Base-by-base conservation (phyloP, 2,113 vertebrate genomes). In the Mirza zaza region DNA sequence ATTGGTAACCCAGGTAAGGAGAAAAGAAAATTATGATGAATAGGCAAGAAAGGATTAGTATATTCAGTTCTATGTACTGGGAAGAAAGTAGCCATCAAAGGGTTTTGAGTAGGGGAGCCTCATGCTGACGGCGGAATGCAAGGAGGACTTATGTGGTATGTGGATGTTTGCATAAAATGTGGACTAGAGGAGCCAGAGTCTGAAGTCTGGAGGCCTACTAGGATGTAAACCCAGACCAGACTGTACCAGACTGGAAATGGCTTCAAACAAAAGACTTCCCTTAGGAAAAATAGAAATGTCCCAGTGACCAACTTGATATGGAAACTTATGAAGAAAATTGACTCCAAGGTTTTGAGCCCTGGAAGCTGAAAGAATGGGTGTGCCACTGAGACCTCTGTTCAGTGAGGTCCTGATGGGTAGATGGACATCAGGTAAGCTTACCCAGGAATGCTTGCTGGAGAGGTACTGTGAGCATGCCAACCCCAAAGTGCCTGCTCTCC, bases 361-460 rank as follows among this genome's bases (percentile, higher is more conserved):
- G 29, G 57, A 81, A 29, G 13, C 42, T 21, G 2, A 73, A 36
- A 85, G 52, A 23, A 36, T 34, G 2, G 17, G 76, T 68, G 14
- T 27, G 11, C 1, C 48, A 10, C 1, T 25, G 45, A 71, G 57
- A 32, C 21, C 48, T 13, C 14, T 5, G 17, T 23, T 17, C 21
- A 50, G 39, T 9, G 36, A 84, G 82, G 36, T 14, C 68, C 23
- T 6, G 20, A 5, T 10, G 36, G n/a, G 15, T 18, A 0, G 20
- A 11, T 5, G 11, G 7, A 5, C 3, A 3, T 4, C 8, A 0
- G 5, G 20, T 55, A 27, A 17, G 20, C 7, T 29, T 23, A 5
- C 2, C 11, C 32, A 10, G 6, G 68, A 9, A 45, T 3, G 34
- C 61, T 61, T 87, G 68, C 57, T 61, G 45, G 52, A 77, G 82